Conservation (phyloP, 1,140 invertebrate species). For the Cataglyphis hispanica region DNA sequence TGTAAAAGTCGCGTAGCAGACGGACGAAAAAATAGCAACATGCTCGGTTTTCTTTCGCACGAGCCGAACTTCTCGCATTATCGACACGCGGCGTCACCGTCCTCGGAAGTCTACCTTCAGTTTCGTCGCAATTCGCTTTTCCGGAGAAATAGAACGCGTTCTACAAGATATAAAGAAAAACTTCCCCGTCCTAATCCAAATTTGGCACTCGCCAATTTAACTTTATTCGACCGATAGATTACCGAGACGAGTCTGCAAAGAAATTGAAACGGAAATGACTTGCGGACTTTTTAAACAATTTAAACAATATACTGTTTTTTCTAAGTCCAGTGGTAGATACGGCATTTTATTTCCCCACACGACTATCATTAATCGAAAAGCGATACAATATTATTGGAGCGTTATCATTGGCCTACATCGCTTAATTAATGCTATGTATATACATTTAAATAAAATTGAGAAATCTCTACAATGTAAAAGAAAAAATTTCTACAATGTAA, state of each 20-base stretch:
- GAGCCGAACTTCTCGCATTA: conserved; percentile 38
- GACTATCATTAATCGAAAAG: neutral
- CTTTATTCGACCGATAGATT: conserved; percentile 37
- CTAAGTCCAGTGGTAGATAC: neutral
- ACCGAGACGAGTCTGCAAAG: neutral
- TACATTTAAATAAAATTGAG: conserved; percentile 5
- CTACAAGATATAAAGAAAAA: neutral
- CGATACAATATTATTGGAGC: neutral
- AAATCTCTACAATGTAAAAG: neutral
- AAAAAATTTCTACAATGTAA: neutral
- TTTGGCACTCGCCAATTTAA: conserved; percentile 43
- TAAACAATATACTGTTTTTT: conserved; percentile 20
- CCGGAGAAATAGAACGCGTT: conserved; percentile 11
- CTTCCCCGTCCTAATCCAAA: conserved; percentile 27
- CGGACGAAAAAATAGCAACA: neutral
- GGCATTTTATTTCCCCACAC: neutral
- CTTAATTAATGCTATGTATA: neutral
- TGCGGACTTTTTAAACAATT: conserved; percentile 7
- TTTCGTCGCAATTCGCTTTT: conserved; percentile 18
- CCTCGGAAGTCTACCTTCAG: neutral
- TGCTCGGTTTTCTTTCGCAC: neutral
- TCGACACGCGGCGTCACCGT: conserved; percentile 21
- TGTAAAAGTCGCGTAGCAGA: conserved; percentile 7
- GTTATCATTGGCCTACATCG: neutral
- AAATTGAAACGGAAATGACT: neutral